Base-by-base conservation (phyloP, 2,888 invertebrate species). In the Esperia sulphurella region DNA sequence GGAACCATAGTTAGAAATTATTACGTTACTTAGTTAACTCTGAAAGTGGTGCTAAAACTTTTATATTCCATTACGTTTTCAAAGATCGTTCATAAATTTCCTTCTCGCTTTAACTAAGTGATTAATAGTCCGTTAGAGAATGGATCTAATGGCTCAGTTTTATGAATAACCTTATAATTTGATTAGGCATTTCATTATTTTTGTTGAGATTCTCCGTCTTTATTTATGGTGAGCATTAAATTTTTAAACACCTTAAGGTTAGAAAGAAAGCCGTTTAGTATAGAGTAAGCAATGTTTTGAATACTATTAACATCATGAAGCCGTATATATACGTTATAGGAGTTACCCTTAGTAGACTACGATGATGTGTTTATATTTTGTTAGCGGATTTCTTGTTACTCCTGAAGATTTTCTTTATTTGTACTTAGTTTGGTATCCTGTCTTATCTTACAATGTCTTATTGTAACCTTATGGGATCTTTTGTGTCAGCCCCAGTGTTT, bases 181-280 rank as follows among this genome's bases (percentile, higher is more conserved):
- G 64, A 73, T 77, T 66, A 71, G 52, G 56, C 59, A 63, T 69
- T 55, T 59, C 55, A 63, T 71, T 68, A 68, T 66, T 68, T 61
- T 63, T 66, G 65, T 65, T 69, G 59, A 66, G 60, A 65, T 63
- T 51, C 52, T 55, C 55, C 50, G 58, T 49, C 56, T 49, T 53
- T 71, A 75, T 78, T 79, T 77, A 76, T 68, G 58, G 53, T 45
- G 46, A 52, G 58, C 63, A 71, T 76, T 66, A 78, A 78, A 21
- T 21, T 21, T 21, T 21, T 21, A 21, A 78, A 59, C n/a, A 52
- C 53, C 58, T 55, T 72, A 61, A 72, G 65, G 59, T 30, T 42
- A 55, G 60, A 58, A 21, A 56, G 53, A 58, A 43, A 48, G 49
- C 53, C 51, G 56, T 63, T 57, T 64, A 51, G 55, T 55, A 55